A percentile compares a stretch with the other conserved stretches of the same genome.
Evolutionary conservation across 92 coral and sea anemone species (phyloP).

Genomic region (Chrysogorgia sp.): DNA sequence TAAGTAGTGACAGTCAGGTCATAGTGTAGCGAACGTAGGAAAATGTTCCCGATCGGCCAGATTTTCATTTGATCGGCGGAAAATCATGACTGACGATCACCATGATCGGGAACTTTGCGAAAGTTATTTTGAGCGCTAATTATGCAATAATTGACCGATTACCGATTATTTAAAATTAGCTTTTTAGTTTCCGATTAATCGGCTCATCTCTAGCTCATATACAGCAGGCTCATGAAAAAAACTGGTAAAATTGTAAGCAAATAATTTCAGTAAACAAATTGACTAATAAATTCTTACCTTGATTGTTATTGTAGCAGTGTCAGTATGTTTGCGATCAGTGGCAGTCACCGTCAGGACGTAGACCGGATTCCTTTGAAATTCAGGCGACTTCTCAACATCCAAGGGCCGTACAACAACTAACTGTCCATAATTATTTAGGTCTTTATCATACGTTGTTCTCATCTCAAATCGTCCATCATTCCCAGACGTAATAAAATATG

Average conservation of each 20-base stretch:
- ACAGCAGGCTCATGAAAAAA: background rate
- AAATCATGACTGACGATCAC: too few species aligned
- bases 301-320: slow-evolving; percentile 51
- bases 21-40: too few species aligned
- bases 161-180: too few species aligned
- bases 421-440: slow-evolving; percentile 64
- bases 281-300: slow-evolving; percentile 29
- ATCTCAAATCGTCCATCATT: slow-evolving; percentile 57
- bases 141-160: too few species aligned
- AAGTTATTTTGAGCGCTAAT: too few species aligned
- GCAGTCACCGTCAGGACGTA: slow-evolving; percentile 81
- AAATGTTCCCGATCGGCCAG: too few species aligned
- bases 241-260: background rate
- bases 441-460: slow-evolving; percentile 30
- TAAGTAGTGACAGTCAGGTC: too few species aligned
- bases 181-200: too few species aligned
- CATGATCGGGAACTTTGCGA: too few species aligned
- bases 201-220: too few species aligned
- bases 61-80: too few species aligned
- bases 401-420: slow-evolving; percentile 68
- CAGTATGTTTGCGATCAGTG: slow-evolving; percentile 75
- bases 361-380: slow-evolving; percentile 67
- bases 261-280: too few species aligned
- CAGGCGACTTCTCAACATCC: slow-evolving; percentile 83
- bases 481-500: slow-evolving; percentile 86